Conservation (phyloP, 2,888 invertebrate species). For the Spilosoma lubricipeda region DNA sequence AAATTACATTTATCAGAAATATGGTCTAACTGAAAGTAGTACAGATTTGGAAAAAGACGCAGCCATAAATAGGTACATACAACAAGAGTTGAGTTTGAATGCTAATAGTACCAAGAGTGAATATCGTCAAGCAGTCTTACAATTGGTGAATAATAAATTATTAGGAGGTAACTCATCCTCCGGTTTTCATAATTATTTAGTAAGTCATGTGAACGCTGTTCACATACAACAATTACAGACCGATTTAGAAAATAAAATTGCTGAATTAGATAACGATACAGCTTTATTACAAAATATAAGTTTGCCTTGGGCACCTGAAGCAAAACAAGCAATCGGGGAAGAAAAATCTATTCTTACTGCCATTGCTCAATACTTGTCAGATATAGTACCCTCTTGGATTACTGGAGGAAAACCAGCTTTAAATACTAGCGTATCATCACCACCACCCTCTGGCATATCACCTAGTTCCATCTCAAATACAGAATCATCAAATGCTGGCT, state of each 20-base stretch:
- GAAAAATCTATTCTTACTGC: conserved; percentile 70
- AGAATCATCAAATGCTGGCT: conserved; percentile 3
- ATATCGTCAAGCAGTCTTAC: conserved; percentile 72
- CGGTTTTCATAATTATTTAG: conserved; percentile 65
- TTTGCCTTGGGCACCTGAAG: conserved; percentile 65
- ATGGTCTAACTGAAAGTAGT: conserved; percentile 67
- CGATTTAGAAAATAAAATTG: conserved; percentile 70
- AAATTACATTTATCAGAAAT: conserved; percentile 71
- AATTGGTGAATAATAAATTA: conserved; percentile 64
- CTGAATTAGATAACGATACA: conserved; percentile 73
- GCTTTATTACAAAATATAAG: conserved; percentile 65
- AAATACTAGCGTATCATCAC: neutral
- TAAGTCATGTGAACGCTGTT: conserved; percentile 67
- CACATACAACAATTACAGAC: conserved; percentile 67
- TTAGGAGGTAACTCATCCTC: conserved; percentile 59
- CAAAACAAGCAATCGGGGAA: conserved; percentile 66
- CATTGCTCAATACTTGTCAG: conserved; percentile 67
- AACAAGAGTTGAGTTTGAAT: conserved; percentile 71
- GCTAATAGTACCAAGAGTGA: conserved; percentile 73
- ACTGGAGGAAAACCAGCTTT: conserved; percentile 46
- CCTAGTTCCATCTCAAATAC: conserved; percentile 5
- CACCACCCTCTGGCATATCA: neutral
- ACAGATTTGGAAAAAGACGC: conserved; percentile 68
- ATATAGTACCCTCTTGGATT: conserved; percentile 71
- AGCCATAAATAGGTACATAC: conserved; percentile 67